phyloP scores from a whole-genome alignment of 64 coral and sea anemone genomes.

The Pachyseris speciosa region DNA sequence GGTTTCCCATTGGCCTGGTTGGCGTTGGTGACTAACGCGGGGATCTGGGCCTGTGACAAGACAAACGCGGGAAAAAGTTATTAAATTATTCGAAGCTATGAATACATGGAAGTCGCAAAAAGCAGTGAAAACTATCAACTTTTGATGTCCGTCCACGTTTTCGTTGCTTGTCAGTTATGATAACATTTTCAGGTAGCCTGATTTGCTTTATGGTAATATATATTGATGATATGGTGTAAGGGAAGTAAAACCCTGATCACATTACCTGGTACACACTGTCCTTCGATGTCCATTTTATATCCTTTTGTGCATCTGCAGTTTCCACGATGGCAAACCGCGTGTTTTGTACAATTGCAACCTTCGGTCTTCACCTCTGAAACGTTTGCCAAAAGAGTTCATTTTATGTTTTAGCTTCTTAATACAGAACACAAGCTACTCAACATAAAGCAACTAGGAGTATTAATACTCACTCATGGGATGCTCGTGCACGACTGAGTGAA shows the following conservation, averaged over 20 bases:
- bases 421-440: too few species aligned
- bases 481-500: too few species aligned
- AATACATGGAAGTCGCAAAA: not conserved
- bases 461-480: too few species aligned
- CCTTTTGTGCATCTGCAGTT: not conserved
- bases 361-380: not conserved
- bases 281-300: not conserved
- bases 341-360: not conserved
- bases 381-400: not conserved
- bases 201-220: not conserved
- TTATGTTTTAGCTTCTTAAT: not conserved
- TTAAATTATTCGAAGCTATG: not conserved
- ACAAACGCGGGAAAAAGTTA: not conserved
- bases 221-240: not conserved
- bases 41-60: not conserved
- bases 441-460: too few species aligned
- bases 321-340: not conserved
- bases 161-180: too few species aligned
- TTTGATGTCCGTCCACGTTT: not conserved
- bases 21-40: not conserved
- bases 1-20: not conserved
- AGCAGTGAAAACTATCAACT: not conserved
- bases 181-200: too few species aligned
- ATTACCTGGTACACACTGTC: not conserved
- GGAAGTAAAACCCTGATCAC: not conserved